A percentile compares a stretch with the other conserved stretches of the same genome.
These are phyloP conservation scores for Hybognathus amarus DNA, from an alignment of 2,797 vertebrate species.

Conservation along the genomic window DNA sequence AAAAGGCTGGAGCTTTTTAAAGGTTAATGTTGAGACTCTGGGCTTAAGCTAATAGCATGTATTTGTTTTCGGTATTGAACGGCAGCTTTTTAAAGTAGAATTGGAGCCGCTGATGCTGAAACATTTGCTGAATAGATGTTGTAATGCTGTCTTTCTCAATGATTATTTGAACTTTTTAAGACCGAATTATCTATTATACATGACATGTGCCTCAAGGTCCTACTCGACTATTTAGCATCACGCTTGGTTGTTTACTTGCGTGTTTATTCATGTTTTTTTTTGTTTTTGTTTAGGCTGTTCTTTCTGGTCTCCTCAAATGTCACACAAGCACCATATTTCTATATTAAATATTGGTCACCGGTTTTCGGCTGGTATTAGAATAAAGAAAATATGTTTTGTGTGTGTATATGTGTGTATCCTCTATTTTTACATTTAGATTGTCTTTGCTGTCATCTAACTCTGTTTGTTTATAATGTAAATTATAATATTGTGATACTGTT, in stretches of 20 bases:
- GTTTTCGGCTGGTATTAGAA: no score
- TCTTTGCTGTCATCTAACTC: no score
- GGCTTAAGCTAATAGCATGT: constrained; percentile 50
- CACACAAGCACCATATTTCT: background rate
- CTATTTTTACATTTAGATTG: no score
- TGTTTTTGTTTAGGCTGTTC: background rate
- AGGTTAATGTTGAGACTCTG: constrained; percentile 49
- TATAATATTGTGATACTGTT: no score
- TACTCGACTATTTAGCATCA: background rate
- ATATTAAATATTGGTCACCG: background rate
- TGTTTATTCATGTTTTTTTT: background rate
- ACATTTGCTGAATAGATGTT: constrained; percentile 25
- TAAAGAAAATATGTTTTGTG: no score
- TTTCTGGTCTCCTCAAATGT: background rate
- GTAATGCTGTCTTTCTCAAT: background rate
- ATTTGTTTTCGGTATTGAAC: constrained; percentile 27
- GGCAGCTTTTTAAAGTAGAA: background rate
- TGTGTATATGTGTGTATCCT: no score
- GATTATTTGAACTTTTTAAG: constrained; percentile 4
- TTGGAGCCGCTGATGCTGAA: background rate
- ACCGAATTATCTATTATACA: background rate
- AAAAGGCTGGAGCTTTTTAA: constrained; percentile 65
- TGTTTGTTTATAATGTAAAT: no score
- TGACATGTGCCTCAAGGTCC: background rate
- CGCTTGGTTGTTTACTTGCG: background rate